Evolutionary conservation across 2,797 vertebrate species (phyloP).

Genomic region (Petrocephalus schoutedeni): DNA sequence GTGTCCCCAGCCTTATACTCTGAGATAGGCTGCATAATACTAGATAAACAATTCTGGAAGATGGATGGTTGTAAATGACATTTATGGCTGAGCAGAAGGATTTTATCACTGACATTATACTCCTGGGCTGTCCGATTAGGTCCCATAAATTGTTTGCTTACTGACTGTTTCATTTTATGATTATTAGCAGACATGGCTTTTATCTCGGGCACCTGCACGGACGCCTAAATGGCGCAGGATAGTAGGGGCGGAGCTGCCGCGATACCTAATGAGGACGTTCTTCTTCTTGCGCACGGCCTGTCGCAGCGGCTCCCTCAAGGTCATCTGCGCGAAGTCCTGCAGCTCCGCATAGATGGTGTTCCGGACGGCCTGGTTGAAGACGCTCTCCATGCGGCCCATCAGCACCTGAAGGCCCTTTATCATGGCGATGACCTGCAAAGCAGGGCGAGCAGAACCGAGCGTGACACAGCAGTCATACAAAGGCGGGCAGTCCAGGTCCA

Average conservation of each 20-base stretch:
- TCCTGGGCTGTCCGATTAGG: not conserved
- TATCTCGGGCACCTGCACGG: not conserved
- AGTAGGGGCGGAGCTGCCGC: not conserved
- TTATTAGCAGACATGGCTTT: not conserved
- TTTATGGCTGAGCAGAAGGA: not conserved
- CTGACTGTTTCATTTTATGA: not conserved
- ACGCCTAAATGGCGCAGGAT: not conserved
- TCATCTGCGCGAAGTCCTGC: conserved; percentile 97
- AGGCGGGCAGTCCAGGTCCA: not conserved
- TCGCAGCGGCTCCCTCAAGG: conserved; percentile 84
- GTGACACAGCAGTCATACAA: not conserved
- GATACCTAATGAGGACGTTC: conserved; percentile 88
- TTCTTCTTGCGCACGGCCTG: conserved; percentile 98
- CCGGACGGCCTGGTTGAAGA: conserved; percentile 97
- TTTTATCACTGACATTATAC: not conserved
- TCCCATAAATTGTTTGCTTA: not conserved
- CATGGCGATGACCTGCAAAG: conserved; percentile 77
- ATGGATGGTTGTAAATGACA: not conserved
- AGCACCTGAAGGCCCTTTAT: conserved; percentile 97
- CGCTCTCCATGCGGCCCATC: conserved; percentile 98
- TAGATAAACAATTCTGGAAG: not conserved
- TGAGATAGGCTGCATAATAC: not conserved
- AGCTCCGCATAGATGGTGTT: conserved; percentile 96
- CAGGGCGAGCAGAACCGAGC: not conserved
- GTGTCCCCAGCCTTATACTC: not conserved